These are phyloP conservation scores for Polypterus bichir DNA, from an alignment of 2,113 vertebrate genomes.

Conservation along the genomic window DNA sequence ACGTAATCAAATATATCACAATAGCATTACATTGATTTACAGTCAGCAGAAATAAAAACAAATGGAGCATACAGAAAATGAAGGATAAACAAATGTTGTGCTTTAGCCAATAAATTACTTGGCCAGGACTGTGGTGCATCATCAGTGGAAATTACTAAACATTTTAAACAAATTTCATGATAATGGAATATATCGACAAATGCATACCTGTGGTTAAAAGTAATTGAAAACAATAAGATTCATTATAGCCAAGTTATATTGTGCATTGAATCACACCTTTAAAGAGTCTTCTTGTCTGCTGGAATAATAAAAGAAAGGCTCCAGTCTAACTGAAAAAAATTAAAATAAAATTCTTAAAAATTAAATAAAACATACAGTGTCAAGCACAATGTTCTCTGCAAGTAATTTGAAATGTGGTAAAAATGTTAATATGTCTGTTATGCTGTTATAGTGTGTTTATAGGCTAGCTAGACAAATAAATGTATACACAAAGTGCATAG, in stretches of 20 bases:
- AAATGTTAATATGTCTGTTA: no score
- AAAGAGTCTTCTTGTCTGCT: background rate
- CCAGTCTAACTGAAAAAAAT: no score
- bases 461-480: no score
- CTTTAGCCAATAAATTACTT: background rate
- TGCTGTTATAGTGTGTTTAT: no score
- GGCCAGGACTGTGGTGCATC: background rate
- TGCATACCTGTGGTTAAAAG: conserved; percentile 6
- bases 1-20: conserved; percentile 19
- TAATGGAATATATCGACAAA: conserved; percentile 9
- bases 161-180: conserved; percentile 3
- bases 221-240: conserved; percentile 11
- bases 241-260: background rate
- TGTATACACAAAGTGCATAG: no score
- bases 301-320: no score
- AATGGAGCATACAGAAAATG: conserved; percentile 9
- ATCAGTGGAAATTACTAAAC: conserved; percentile 5
- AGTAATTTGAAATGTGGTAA: no score
- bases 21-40: conserved; percentile 27
- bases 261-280: conserved; percentile 1
- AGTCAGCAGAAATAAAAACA: conserved; percentile 15
- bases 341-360: no score
- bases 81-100: conserved; percentile 16
- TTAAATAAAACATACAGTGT: no score
- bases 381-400: no score